Base-by-base conservation (phyloP, 1,140 invertebrate genomes). In the Lerema accius region DNA sequence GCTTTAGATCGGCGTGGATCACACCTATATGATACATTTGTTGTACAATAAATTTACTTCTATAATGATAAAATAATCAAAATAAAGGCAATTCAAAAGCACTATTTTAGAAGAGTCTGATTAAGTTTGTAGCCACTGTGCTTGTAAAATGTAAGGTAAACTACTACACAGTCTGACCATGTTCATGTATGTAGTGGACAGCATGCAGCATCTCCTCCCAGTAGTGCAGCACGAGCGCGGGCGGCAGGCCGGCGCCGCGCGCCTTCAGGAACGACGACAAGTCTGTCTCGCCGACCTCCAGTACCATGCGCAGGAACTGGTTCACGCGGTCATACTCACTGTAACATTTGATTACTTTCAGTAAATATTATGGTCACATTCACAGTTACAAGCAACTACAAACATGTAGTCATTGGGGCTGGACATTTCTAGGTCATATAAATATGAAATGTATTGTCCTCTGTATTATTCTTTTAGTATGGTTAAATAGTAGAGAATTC, bases 1-100 rank as follows among this genome's bases (percentile, higher is more conserved):
- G 98, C 88, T 99, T 99, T 58, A 99, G 90, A 90, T 99, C 98
- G 0, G 97, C 97, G 92, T 99, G 98, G 60, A 99, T 97, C 9
- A 99, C 96, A 42, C 95, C 96, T 97, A 83, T 4, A 43, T 28
- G 11, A 0, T 3, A 7, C 15, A 0, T 32, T 3, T 42, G 5
- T 4, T 11, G 17, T 39, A 55, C 1, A n/a, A 42, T 19, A 23
- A 19, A 16, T 26, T 58, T 11, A 1, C 13, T 32, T 23, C 19
- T 23, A 23, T 5, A 3, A 23, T 23, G 2, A 23, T 5, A 23
- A 23, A 23, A 23, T 23, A n/a, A 23, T 23, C 19, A 23, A 23
- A 23, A 23, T 23, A n/a, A n/a, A n/a, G n/a, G n/a, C n/a, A n/a
- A n/a, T n/a, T n/a, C n/a, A n/a, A n/a, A n/a, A n/a, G n/a, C n/a